phyloP scores from a whole-genome alignment of 2,797 vertebrate species.

The Meda fulgida region DNA sequence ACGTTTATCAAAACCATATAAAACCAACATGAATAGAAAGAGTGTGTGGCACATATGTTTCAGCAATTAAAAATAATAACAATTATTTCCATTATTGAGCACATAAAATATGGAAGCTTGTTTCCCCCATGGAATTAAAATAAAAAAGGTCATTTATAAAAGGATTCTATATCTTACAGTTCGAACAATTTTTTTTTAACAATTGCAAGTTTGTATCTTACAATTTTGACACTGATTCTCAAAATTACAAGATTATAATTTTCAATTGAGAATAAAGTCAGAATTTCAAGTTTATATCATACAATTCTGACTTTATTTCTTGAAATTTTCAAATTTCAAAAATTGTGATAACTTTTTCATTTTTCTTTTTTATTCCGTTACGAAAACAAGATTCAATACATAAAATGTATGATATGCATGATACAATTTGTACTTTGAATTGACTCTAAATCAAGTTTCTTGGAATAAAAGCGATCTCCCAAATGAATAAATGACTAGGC shows the following conservation, averaged over 20 bases:
- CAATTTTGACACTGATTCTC: not conserved
- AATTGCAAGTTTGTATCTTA: too few relatives aligned
- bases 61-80: not conserved
- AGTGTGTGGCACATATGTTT: not conserved
- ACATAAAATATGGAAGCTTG: not conserved
- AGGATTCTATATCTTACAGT: not conserved
- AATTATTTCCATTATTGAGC: not conserved
- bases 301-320: not conserved
- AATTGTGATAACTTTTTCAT: too few relatives aligned
- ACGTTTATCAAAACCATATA: not conserved
- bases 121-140: not conserved
- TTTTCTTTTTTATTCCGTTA: too few relatives aligned
- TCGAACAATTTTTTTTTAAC: not conserved
- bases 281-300: not conserved
- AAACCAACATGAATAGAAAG: not conserved
- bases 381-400: not conserved
- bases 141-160: too few relatives aligned
- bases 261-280: not conserved
- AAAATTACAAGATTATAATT: not conserved
- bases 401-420: not conserved
- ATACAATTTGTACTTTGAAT: not conserved
- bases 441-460: not conserved
- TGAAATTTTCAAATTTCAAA: too few relatives aligned
- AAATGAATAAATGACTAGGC: not conserved
- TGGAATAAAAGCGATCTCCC: not conserved